phyloP scores from a whole-genome alignment of 2,113 vertebrate species.

The Etheostoma cragini region DNA sequence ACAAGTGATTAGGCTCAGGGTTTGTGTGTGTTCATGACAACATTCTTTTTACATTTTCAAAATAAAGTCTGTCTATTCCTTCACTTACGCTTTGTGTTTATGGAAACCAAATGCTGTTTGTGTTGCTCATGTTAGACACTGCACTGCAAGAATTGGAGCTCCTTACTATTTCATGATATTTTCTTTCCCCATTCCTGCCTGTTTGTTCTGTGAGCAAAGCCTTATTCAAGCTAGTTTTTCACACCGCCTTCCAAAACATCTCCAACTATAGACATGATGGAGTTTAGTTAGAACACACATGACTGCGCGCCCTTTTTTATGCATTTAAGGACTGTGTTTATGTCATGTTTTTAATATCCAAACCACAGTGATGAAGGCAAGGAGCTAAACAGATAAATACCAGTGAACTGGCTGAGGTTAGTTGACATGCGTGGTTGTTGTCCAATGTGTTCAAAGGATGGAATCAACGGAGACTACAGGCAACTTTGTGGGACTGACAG shows the following conservation, averaged over 20 bases:
- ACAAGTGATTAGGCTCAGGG: too few species aligned
- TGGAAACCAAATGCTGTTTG: conserved; percentile 4
- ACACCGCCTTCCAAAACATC: conserved; percentile 13
- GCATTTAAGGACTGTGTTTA: too few species aligned
- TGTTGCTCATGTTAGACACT: background rate
- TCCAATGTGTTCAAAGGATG: too few species aligned
- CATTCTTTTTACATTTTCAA: too few species aligned
- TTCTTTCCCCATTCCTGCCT: conserved; percentile 20
- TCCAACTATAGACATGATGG: conserved; percentile 52
- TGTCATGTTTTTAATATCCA: too few species aligned
- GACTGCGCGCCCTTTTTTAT: conserved; percentile 16
- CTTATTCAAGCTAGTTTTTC: conserved; percentile 28
- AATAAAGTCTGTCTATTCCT: too few species aligned
- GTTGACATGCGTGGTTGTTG: background rate
- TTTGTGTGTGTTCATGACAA: too few species aligned
- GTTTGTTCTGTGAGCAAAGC: conserved; percentile 41
- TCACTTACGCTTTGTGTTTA: conserved; percentile 6
- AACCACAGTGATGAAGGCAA: too few species aligned
- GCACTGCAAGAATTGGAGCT: background rate
- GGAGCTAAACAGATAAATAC: conserved; percentile 13
- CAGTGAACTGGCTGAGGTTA: conserved; percentile 15
- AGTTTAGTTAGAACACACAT: conserved; percentile 5
- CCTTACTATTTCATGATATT: background rate
- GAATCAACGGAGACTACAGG: too few species aligned
- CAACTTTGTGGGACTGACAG: too few species aligned